These are phyloP conservation scores for Platichthys flesus DNA, from an alignment of 2,113 vertebrate species.

Conservation along the genomic window DNA sequence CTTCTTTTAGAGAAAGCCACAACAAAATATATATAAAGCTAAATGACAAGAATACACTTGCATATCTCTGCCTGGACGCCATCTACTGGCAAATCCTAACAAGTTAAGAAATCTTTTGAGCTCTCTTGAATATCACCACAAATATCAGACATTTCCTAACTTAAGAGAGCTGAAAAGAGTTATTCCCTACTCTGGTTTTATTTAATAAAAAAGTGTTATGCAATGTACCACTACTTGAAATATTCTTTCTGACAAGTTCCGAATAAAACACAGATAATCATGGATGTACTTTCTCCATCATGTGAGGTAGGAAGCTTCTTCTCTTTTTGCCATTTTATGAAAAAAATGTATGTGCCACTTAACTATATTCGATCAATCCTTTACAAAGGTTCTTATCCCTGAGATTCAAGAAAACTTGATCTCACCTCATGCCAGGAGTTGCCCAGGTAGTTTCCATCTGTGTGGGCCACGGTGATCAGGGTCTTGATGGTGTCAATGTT, in stretches of 20 bases:
- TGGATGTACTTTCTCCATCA: background rate
- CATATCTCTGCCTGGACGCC: background rate
- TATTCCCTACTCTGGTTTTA: too few species aligned
- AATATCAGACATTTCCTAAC: background rate
- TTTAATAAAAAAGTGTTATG: too few species aligned
- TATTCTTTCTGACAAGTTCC: too few species aligned
- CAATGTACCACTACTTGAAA: too few species aligned
- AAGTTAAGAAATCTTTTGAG: background rate
- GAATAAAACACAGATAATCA: background rate
- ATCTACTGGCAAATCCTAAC: background rate
- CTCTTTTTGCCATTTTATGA: background rate
- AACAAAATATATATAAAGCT: too few species aligned
- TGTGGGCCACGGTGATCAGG: slow-evolving; percentile 97
- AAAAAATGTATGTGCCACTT: too few species aligned
- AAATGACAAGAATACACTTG: background rate
- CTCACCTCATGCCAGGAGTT: slow-evolving; percentile 97
- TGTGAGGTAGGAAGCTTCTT: background rate
- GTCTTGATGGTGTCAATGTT: slow-evolving; percentile 99
- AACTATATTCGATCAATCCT: too few species aligned
- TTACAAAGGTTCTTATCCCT: background rate
- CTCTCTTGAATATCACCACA: background rate
- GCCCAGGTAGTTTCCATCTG: slow-evolving; percentile 96
- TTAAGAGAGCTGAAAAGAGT: background rate
- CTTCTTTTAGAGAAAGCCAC: too few species aligned
- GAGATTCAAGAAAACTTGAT: background rate